Conservation (phyloP, 2,888 invertebrate species). For the Drosophila maculinotata region DNA sequence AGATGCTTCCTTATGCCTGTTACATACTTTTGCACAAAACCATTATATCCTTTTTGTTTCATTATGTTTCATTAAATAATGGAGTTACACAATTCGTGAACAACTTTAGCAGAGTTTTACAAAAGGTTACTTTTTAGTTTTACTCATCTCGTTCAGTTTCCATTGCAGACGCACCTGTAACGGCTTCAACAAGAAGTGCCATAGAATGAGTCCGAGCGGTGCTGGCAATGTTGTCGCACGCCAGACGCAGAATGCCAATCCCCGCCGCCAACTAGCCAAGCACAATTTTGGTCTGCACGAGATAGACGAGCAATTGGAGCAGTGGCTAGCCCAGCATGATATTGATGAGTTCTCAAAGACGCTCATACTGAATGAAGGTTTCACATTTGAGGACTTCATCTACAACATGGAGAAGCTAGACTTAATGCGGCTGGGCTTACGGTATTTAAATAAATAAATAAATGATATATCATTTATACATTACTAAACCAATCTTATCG, state of each 20-base stretch:
- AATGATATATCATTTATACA: neutral
- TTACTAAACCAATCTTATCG: neutral
- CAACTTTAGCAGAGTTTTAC: neutral
- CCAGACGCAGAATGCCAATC: slow-evolving; percentile 39
- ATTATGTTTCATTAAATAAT: too few species aligned
- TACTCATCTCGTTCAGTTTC: slow-evolving; percentile 2
- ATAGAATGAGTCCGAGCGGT: slow-evolving; percentile 65
- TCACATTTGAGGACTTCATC: slow-evolving; percentile 92
- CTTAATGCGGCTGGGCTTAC: slow-evolving; percentile 91
- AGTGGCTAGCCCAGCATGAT: slow-evolving; percentile 90
- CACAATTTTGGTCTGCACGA: slow-evolving; percentile 79
- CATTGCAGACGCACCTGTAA: slow-evolving; percentile 61
- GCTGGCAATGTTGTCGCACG: slow-evolving; percentile 36
- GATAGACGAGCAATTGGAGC: slow-evolving; percentile 87
- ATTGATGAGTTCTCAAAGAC: slow-evolving; percentile 89
- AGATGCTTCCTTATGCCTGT: too few species aligned
- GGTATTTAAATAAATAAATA: slow-evolving; percentile 86
- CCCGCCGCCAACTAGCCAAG: slow-evolving; percentile 64
- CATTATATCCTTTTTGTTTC: too few species aligned
- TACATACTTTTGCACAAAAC: too few species aligned
- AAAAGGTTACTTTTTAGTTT: too few species aligned
- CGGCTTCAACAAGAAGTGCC: slow-evolving; percentile 69
- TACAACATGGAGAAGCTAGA: slow-evolving; percentile 93
- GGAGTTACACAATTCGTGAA: too few species aligned
- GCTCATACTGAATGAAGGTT: slow-evolving; percentile 90